Conservation (phyloP, 2,888 invertebrate species). For the Alloscopus bannaensis region DNA sequence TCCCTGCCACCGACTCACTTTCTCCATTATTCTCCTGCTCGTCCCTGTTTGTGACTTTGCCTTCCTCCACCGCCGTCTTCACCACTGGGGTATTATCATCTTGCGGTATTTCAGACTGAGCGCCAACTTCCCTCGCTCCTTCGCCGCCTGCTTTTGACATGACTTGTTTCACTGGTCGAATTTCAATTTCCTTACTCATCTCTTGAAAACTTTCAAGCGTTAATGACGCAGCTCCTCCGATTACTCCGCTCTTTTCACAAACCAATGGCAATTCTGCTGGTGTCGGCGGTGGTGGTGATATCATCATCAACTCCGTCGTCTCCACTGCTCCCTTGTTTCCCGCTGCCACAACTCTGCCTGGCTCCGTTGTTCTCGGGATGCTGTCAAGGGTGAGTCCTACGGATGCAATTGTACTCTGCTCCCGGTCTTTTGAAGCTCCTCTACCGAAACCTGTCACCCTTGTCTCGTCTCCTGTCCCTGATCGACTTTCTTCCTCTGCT, state of each 20-base stretch:
- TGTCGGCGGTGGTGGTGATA: neutral
- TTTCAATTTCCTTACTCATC: conserved; percentile 60
- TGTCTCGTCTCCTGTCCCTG: conserved; percentile 7
- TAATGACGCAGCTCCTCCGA: conserved; percentile 36
- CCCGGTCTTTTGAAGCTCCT: too few relatives aligned
- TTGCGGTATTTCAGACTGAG: too few relatives aligned
- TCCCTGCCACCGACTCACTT: conserved; percentile 30
- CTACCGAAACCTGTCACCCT: conserved; percentile 34
- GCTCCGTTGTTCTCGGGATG: conserved; percentile 29
- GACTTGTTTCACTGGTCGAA: conserved; percentile 50
- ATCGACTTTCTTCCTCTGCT: neutral
- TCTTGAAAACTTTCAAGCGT: conserved; percentile 55
- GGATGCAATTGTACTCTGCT: conserved; percentile 62
- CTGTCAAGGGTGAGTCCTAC: conserved; percentile 44
- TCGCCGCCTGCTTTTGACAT: conserved; percentile 56
- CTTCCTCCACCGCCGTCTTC: neutral
- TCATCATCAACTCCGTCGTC: neutral
- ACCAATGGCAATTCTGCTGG: neutral
- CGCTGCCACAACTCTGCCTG: too few relatives aligned
- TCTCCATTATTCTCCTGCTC: too few relatives aligned
- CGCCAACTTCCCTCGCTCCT: too few relatives aligned
- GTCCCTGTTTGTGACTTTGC: neutral
- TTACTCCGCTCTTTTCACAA: neutral
- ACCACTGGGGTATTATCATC: too few relatives aligned
- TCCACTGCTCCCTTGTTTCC: conserved; percentile 5